Evolutionary conservation across 2,113 vertebrate genomes (phyloP), one percentile per base, ranked within the genome.

Genomic region (Festucalex cinctus): DNA sequence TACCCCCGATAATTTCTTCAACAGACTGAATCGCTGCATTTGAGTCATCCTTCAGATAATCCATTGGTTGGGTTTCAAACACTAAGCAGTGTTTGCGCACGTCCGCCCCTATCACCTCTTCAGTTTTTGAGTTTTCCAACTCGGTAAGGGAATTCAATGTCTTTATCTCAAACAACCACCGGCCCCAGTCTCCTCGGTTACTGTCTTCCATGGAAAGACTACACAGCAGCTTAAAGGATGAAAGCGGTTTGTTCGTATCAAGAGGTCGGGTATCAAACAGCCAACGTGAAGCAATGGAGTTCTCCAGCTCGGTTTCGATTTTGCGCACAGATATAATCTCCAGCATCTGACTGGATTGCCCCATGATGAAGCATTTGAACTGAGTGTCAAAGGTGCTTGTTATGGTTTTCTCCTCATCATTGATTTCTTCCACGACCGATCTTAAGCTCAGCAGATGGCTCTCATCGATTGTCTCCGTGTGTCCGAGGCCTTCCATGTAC

Each of bases 151-250:
- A 91, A 74, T 93, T 91, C 32, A 94, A 71, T 28, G 92, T 92
- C 68, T 94, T 92, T 46, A 91, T 95, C 90, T 96, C 93, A 91
- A 93, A 96, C 71, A 97, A 73, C 93, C 92, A 93, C 82, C 94
- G 93, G 71, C 92, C 92, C 76, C 77, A 89, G 41, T 91, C 91
- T 58, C 88, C 85, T 63, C 90, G 90, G 71, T 77, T 71, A 58
- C 81, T 94, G 87, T 95, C 91, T 63, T 94, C 92, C 89, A 93
- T 92, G 49, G 94, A 94, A 73, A 94, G 90, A 76, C 92, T 92
- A 65, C 83, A 85, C 51, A 94, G 83, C 36, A 95, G 76, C 80
- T 94, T 93, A 73, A 94, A 85, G 88, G 93, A 75, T 28, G 85
- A 68, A 8, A 85, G 67, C 79, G 86, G 89, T 65, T 90, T 91